A percentile compares a stretch with the other conserved stretches of the same genome.
These are phyloP conservation scores for Lutjanus erythropterus DNA, from an alignment of 2,113 vertebrate species.

Conservation along the genomic window DNA sequence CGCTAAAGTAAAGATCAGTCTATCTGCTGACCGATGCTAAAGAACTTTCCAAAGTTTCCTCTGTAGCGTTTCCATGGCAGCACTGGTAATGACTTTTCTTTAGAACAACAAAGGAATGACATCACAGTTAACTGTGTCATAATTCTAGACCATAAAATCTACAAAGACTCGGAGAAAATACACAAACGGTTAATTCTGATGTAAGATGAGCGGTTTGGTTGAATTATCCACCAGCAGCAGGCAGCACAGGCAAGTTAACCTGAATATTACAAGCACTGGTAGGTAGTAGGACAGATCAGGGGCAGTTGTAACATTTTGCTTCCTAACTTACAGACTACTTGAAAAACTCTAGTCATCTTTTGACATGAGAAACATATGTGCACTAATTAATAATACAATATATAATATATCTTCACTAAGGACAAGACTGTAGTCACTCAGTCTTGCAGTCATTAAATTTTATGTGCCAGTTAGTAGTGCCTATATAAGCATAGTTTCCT, in stretches of 20 bases:
- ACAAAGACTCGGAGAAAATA: neutral
- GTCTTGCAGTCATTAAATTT: too few relatives aligned
- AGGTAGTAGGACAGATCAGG: too few relatives aligned
- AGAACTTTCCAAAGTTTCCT: neutral
- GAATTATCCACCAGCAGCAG: constrained; percentile 13
- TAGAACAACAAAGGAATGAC: too few relatives aligned
- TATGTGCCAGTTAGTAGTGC: too few relatives aligned
- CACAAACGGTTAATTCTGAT: neutral
- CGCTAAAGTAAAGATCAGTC: neutral
- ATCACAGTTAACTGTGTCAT: neutral
- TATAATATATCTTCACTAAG: too few relatives aligned
- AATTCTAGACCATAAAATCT: neutral
- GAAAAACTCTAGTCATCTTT: too few relatives aligned
- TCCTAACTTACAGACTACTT: too few relatives aligned
- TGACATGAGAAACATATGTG: too few relatives aligned
- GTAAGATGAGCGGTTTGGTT: constrained; percentile 6
- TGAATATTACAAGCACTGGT: neutral
- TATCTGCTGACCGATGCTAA: neutral
- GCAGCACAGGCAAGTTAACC: constrained; percentile 21
- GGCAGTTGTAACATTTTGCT: too few relatives aligned
- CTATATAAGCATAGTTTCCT: too few relatives aligned
- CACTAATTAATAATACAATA: too few relatives aligned
- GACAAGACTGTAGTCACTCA: too few relatives aligned
- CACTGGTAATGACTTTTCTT: neutral
- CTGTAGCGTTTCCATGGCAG: neutral